Evolutionary conservation across 2,888 invertebrate species (phyloP).

Genomic region (Biston betularia): DNA sequence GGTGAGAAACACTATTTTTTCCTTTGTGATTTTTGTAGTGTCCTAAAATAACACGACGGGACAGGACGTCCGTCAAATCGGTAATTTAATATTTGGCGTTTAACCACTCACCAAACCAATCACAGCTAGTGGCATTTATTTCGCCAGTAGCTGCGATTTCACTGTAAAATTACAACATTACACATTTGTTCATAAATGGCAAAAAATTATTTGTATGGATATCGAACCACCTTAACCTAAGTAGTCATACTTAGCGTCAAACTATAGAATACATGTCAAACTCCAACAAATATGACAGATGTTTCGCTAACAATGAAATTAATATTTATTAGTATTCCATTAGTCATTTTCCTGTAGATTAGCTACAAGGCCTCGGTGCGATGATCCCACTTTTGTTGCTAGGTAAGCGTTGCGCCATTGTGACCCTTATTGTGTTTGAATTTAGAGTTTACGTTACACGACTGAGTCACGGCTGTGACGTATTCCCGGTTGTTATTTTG

Average conservation of each 20-base stretch:
- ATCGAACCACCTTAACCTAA: not conserved
- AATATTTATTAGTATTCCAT: slow-evolving; percentile 24
- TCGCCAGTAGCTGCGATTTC: too few relatives aligned
- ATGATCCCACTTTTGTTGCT: slow-evolving; percentile 13
- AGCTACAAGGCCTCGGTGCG: slow-evolving; percentile 14
- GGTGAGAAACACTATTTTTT: too few relatives aligned
- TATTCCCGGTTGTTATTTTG: slow-evolving; percentile 3
- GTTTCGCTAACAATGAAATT: slow-evolving; percentile 21
- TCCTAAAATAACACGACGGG: too few relatives aligned
- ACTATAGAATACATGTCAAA: not conserved
- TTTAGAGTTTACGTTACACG: slow-evolving; percentile 4
- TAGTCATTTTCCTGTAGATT: slow-evolving; percentile 32
- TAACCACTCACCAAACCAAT: too few relatives aligned
- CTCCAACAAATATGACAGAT: slow-evolving; percentile 17
- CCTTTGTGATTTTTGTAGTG: too few relatives aligned
- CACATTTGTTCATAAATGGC: too few relatives aligned
- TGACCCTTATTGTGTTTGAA: slow-evolving; percentile 10
- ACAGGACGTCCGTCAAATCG: too few relatives aligned
- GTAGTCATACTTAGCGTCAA: not conserved
- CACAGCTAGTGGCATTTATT: too few relatives aligned
- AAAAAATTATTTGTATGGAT: too few relatives aligned
- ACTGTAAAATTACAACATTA: too few relatives aligned
- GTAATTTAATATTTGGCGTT: too few relatives aligned
- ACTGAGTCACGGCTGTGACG: slow-evolving; percentile 12
- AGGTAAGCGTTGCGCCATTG: not conserved